A percentile compares a stretch with the other conserved stretches of the same genome.
Conservation (phyloP, 2,797 vertebrate genomes). For the Micropoecilia bifurca region DNA sequence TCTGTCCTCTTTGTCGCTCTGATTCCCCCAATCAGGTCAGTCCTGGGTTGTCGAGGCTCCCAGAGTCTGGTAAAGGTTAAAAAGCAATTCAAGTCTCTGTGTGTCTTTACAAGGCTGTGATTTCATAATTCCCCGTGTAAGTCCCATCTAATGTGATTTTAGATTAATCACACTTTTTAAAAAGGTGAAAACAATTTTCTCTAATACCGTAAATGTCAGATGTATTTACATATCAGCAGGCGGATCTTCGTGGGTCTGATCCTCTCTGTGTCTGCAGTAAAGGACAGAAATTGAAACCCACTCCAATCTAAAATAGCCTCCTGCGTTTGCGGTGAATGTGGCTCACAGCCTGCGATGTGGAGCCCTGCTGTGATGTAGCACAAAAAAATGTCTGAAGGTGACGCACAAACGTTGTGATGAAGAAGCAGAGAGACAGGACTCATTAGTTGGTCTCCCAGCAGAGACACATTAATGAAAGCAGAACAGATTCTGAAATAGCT, state of each 20-base stretch:
- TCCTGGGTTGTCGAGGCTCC: neutral
- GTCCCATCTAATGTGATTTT: neutral
- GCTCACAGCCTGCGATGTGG: slow-evolving; percentile 42
- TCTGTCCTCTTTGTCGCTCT: neutral
- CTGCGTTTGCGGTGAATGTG: slow-evolving; percentile 26
- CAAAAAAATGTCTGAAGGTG: slow-evolving; percentile 50
- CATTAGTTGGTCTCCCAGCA: slow-evolving; percentile 65
- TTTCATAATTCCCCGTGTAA: slow-evolving; percentile 3
- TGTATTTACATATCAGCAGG: slow-evolving; percentile 11
- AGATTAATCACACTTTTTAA: neutral
- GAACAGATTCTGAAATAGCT: slow-evolving; percentile 61
- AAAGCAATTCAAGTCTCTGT: neutral
- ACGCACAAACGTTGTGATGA: slow-evolving; percentile 61
- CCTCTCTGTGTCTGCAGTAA: neutral
- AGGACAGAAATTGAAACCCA: slow-evolving; percentile 11
- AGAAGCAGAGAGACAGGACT: slow-evolving; percentile 59
- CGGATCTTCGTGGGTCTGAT: neutral
- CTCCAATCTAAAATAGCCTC: slow-evolving; percentile 14
- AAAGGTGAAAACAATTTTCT: slow-evolving; percentile 12
- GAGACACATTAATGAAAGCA: slow-evolving; percentile 64
- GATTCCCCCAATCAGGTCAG: slow-evolving; percentile 6
- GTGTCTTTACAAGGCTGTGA: no score
- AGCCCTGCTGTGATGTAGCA: slow-evolving; percentile 59
- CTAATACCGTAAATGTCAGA: slow-evolving; percentile 12
- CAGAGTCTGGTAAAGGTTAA: neutral